Conservation (phyloP, 1,140 invertebrate genomes). For the Bombus confusus region DNA sequence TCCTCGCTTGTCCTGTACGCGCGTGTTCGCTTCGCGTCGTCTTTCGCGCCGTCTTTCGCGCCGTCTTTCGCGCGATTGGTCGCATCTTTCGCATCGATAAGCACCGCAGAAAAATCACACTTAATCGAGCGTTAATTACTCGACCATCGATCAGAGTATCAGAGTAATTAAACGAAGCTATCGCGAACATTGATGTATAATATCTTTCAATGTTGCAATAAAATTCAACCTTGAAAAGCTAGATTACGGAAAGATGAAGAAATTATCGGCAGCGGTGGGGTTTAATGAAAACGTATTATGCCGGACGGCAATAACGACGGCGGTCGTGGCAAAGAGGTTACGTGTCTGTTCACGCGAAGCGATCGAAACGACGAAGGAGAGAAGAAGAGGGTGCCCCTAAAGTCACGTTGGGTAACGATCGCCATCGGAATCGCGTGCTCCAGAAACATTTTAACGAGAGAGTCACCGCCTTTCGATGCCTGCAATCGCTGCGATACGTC, state of each 20-base stretch:
- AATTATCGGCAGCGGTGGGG: background rate
- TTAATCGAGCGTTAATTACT: conserved; percentile 13
- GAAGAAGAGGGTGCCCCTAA: conserved; percentile 24
- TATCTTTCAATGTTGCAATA: background rate
- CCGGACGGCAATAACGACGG: conserved; percentile 3
- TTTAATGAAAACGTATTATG: conserved; percentile 16
- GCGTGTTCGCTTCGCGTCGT: background rate
- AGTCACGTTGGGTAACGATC: conserved; percentile 67
- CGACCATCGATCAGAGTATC: too few relatives aligned
- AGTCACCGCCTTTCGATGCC: conserved; percentile 54
- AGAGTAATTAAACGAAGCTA: background rate
- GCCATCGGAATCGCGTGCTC: conserved; percentile 68
- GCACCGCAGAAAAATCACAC: background rate
- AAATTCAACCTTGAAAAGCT: background rate
- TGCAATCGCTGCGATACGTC: conserved; percentile 27
- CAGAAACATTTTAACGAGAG: conserved; percentile 67
- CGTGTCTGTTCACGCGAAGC: conserved; percentile 28
- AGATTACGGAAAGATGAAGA: conserved; percentile 12
- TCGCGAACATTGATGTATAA: background rate
- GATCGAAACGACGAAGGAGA: background rate
- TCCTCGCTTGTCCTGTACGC: background rate
- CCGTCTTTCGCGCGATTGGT: background rate
- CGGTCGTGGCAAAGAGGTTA: conserved; percentile 24
- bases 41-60: background rate
- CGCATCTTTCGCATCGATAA: background rate